Evolutionary conservation across 2,888 invertebrate species (phyloP), one percentile per base, ranked within the genome.

Genomic region (Mythimna loreyi): DNA sequence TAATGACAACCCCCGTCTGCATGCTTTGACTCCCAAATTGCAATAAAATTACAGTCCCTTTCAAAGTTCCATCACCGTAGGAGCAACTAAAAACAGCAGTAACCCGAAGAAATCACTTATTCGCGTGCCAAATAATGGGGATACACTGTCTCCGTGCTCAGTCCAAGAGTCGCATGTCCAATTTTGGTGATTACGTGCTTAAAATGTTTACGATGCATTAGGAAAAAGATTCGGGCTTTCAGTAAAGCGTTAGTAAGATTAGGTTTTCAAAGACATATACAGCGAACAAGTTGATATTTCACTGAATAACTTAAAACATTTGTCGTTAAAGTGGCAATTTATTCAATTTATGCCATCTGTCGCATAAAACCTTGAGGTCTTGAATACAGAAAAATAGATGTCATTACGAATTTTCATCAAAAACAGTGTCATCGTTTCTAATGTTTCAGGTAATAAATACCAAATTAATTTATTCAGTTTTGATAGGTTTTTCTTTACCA

Each of bases 111-210:
- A 83, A 83, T 83, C 55, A 64, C 74, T 63, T 64, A 59, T n/a
- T 81, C 21, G 78, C 83, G 81, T 82, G 81, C 25, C 36, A 16
- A 40, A 33, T 28, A 69, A 68, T 75, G 50, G 45, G 19, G 55
- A 58, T 28, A 25, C 47, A 19, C 25, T 47, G 16, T 19, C 40
- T 40, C 16, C 4, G 40, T 40, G 36, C 40, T 70, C 55, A 52
- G 28, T 21, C 8, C 19, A 62, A 66, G 50, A 63, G 67, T 79
- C 64, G 62, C 66, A 63, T 75, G 70, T 50, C 66, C 67, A 68
- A 77, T 80, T 78, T 69, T 40, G 33, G 43, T 47, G 66, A 72
- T 72, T 80, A 77, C 53, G 52, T 68, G 52, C 67, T 70, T 72
- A 55, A 67, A 57, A 61, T n/a, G 50, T 78, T 81, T 65, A 80